phyloP scores from a whole-genome alignment of 2,797 vertebrate genomes.

The Sebastes matsubarae region DNA sequence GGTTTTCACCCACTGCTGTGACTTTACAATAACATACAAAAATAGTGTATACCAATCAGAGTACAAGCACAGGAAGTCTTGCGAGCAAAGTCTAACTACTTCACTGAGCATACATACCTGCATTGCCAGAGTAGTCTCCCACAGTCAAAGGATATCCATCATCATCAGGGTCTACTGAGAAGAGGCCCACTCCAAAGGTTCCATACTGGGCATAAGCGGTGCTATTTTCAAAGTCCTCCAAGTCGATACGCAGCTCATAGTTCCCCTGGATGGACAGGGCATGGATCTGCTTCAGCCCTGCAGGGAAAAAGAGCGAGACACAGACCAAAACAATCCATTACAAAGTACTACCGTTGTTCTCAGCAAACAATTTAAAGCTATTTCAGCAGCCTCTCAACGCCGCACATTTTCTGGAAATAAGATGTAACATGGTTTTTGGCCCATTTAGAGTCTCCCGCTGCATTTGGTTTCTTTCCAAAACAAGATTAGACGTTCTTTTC shows the following conservation, averaged over 20 bases:
- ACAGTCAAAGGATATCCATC: constrained; percentile 94
- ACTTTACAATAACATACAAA: constrained; percentile 13
- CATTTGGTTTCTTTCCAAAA: constrained; percentile 50
- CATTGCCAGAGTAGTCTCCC: constrained; percentile 92
- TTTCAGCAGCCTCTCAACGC: constrained; percentile 39
- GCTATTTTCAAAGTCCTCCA: constrained; percentile 96
- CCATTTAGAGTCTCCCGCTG: constrained; percentile 51
- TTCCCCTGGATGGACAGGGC: constrained; percentile 91
- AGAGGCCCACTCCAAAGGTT: constrained; percentile 92
- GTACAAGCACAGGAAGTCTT: constrained; percentile 1
- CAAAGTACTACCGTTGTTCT: constrained; percentile 35
- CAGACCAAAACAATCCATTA: constrained; percentile 64
- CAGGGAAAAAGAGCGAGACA: constrained; percentile 24
- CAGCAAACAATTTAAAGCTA: constrained; percentile 52
- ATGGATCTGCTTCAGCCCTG: constrained; percentile 93
- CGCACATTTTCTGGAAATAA: constrained; percentile 51
- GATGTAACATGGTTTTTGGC: constrained; percentile 50
- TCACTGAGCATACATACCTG: constrained; percentile 84
- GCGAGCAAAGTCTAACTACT: constrained; percentile 24
- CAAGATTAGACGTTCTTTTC: constrained; percentile 42
- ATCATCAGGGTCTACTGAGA: constrained; percentile 95
- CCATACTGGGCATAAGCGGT: constrained; percentile 92
- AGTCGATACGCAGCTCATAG: constrained; percentile 94
- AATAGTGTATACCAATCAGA: neutral
- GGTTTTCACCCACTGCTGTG: neutral